These are phyloP conservation scores for Resseliella maxima DNA, from an alignment of 2,888 invertebrate genomes.

Conservation along the genomic window DNA sequence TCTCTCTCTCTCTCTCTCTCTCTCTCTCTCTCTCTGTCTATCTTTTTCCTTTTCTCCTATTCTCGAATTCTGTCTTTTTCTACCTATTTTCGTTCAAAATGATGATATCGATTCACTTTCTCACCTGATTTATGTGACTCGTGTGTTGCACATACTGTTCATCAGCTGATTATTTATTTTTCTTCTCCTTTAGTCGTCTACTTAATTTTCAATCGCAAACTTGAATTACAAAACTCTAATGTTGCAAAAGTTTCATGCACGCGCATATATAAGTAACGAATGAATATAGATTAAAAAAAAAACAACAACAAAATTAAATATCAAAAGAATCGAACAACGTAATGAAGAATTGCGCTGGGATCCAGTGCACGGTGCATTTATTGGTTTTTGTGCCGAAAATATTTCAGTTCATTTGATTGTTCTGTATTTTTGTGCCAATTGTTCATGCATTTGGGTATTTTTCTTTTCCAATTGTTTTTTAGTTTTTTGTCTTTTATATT, in stretches of 20 bases:
- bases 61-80: neutral
- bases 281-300: neutral
- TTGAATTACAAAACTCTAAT: neutral
- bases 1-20: no score
- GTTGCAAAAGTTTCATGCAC: neutral
- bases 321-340: no score
- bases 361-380: slow-evolving; percentile 3
- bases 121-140: slow-evolving; percentile 7
- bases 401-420: neutral
- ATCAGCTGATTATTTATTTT: neutral
- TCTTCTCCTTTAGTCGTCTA: neutral
- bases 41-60: no score
- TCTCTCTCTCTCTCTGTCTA: no score
- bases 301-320: neutral
- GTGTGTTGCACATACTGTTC: neutral
- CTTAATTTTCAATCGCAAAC: neutral
- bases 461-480: neutral
- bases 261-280: neutral
- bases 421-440: neutral
- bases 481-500: no score
- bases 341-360: neutral
- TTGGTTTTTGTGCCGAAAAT: neutral
- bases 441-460: neutral
- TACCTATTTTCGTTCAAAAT: neutral
- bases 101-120: slow-evolving; percentile 9